Conservation (phyloP, 2,888 invertebrate species). For the Nomada hirtipes region DNA sequence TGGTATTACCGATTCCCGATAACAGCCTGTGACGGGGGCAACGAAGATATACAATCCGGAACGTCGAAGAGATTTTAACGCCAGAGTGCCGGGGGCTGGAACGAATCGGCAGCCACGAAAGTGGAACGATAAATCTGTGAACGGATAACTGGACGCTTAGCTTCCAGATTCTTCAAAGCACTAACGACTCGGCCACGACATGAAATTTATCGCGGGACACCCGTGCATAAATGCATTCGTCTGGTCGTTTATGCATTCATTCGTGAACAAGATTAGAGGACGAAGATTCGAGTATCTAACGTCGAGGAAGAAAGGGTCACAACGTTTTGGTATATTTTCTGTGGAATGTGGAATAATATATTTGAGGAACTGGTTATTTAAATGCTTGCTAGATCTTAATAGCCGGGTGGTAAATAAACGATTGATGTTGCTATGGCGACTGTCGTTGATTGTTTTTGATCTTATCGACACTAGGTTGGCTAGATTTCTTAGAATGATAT, state of each 20-base stretch:
- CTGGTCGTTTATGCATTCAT: slow-evolving; percentile 11
- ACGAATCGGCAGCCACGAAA: slow-evolving; percentile 62
- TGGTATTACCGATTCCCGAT: slow-evolving; percentile 46
- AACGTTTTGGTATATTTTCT: neutral
- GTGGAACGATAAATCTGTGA: slow-evolving; percentile 68
- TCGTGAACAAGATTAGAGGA: neutral
- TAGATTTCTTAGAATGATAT: too few species aligned
- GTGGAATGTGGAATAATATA: neutral
- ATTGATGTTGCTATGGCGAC: too few species aligned
- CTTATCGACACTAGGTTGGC: too few species aligned
- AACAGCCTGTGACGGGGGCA: slow-evolving; percentile 39
- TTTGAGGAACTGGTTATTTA: neutral
- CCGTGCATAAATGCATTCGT: slow-evolving; percentile 12
- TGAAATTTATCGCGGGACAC: slow-evolving; percentile 51
- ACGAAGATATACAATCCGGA: slow-evolving; percentile 56
- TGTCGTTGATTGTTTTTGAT: too few species aligned
- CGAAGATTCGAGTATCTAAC: neutral
- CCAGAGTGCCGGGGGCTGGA: slow-evolving; percentile 38
- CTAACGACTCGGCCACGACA: slow-evolving; percentile 51
- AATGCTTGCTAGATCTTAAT: too few species aligned
- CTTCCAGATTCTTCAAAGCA: slow-evolving; percentile 64
- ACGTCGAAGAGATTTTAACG: slow-evolving; percentile 37
- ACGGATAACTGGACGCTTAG: slow-evolving; percentile 66
- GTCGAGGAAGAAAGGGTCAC: neutral
- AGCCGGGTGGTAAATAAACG: too few species aligned